Conservation (phyloP, 2,888 invertebrate species). For the Drosophila longiperda region DNA sequence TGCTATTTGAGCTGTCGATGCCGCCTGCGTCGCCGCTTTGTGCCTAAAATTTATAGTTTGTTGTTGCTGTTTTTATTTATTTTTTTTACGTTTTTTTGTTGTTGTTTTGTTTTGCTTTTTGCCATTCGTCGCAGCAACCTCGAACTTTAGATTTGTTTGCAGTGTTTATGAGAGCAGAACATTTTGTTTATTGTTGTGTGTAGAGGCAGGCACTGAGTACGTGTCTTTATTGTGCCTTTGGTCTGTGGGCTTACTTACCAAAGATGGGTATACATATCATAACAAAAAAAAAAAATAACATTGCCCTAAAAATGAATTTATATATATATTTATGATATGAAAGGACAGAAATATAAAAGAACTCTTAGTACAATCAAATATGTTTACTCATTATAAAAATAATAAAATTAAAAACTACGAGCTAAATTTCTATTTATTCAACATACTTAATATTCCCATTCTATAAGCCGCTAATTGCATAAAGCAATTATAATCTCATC, state of each 20-base stretch:
- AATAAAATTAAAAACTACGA: background rate
- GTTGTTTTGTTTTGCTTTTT: slow-evolving; percentile 38
- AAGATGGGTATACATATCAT: slow-evolving; percentile 19
- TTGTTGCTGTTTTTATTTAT: slow-evolving; percentile 14
- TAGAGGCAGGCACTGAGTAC: slow-evolving; percentile 33
- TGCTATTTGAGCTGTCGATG: slow-evolving; percentile 66
- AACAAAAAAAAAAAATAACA: background rate
- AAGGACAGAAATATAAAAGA: background rate
- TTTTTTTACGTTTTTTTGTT: slow-evolving; percentile 1
- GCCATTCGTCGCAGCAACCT: slow-evolving; percentile 76
- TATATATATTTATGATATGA: background rate
- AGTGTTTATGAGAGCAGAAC: slow-evolving; percentile 80
- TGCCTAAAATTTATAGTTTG: slow-evolving; percentile 77
- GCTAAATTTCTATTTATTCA: background rate
- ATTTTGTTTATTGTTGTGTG: slow-evolving; percentile 60
- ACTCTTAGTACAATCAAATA: background rate
- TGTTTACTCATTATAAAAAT: background rate
- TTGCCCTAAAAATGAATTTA: slow-evolving; percentile 1
- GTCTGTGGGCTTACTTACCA: slow-evolving; percentile 12
- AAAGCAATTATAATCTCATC: background rate
- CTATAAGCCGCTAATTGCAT: background rate
- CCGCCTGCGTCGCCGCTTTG: slow-evolving; percentile 47
- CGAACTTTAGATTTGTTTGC: slow-evolving; percentile 82
- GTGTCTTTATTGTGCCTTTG: slow-evolving; percentile 38
- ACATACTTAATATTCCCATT: background rate